Percentiles rank a stretch among this genome's conserved stretches.
Conservation (phyloP, 2,888 invertebrate genomes). For the Nemapogon koenigi region DNA sequence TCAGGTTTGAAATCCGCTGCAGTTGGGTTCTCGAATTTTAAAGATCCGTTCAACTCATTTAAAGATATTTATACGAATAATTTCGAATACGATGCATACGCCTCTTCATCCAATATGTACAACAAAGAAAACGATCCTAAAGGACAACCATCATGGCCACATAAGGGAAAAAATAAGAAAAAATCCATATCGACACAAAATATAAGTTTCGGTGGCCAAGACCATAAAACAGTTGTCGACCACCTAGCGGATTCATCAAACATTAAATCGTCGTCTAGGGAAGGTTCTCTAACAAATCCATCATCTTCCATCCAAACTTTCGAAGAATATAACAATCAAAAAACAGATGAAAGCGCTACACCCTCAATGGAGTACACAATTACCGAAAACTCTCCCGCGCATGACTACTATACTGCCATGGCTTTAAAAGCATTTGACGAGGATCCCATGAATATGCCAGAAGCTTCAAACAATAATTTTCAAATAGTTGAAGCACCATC, state of each 20-base stretch:
- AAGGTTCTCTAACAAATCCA: constrained; percentile 7
- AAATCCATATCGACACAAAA: constrained; percentile 54
- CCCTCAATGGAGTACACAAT: constrained; percentile 35
- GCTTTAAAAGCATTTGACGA: constrained; percentile 37
- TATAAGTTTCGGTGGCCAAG: constrained; percentile 45
- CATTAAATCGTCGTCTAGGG: background rate
- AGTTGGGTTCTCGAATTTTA: constrained; percentile 28
- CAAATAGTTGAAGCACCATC: constrained; percentile 40
- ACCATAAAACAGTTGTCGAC: constrained; percentile 40
- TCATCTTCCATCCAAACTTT: constrained; percentile 3
- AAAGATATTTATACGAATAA: constrained; percentile 38
- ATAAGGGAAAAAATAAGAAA: constrained; percentile 30
- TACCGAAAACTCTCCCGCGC: constrained; percentile 37
- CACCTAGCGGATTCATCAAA: constrained; percentile 32
- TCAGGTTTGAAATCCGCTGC: constrained; percentile 3
- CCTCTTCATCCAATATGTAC: constrained; percentile 39
- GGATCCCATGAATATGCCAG: constrained; percentile 33
- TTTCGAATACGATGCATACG: constrained; percentile 41
- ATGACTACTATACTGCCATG: constrained; percentile 44
- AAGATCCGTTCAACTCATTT: constrained; percentile 35
- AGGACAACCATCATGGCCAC: constrained; percentile 22
- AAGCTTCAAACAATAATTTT: constrained; percentile 45
- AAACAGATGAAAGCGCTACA: constrained; percentile 17
- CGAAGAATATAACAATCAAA: constrained; percentile 1
- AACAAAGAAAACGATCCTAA: constrained; percentile 29